Evolutionary conservation across 2,888 invertebrate species (phyloP).

Genomic region (Cephonodes hylas): DNA sequence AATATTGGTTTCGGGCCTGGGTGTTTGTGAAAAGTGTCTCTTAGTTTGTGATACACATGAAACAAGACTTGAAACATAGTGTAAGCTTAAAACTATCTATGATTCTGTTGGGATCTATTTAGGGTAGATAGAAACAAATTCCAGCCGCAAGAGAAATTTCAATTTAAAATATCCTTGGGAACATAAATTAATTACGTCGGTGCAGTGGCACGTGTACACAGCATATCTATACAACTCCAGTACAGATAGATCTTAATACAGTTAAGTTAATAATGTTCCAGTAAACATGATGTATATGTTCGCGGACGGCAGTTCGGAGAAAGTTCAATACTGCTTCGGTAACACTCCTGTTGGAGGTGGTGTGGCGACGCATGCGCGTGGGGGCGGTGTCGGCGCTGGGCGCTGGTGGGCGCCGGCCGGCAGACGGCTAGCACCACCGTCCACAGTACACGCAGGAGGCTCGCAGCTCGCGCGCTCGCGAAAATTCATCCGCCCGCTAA

Average conservation of each 20-base stretch:
- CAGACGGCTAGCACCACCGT: constrained; percentile 23
- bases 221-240: background rate
- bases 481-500: constrained; percentile 50
- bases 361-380: constrained; percentile 57
- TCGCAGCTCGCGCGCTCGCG: constrained; percentile 48
- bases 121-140: no score
- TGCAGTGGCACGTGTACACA: background rate
- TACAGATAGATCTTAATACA: background rate
- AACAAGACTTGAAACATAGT: no score
- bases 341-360: constrained; percentile 53
- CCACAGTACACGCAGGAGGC: constrained; percentile 49
- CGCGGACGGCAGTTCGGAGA: constrained; percentile 10
- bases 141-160: background rate
- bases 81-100: no score
- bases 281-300: background rate
- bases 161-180: background rate
- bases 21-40: no score
- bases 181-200: background rate
- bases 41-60: no score
- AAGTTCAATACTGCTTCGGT: constrained; percentile 56
- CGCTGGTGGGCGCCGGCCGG: constrained; percentile 19
- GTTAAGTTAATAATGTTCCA: background rate
- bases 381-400: constrained; percentile 61
- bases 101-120: no score
- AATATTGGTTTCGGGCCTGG: no score